phyloP scores from a whole-genome alignment of 2,888 invertebrate genomes.

The Morpho achilles region DNA sequence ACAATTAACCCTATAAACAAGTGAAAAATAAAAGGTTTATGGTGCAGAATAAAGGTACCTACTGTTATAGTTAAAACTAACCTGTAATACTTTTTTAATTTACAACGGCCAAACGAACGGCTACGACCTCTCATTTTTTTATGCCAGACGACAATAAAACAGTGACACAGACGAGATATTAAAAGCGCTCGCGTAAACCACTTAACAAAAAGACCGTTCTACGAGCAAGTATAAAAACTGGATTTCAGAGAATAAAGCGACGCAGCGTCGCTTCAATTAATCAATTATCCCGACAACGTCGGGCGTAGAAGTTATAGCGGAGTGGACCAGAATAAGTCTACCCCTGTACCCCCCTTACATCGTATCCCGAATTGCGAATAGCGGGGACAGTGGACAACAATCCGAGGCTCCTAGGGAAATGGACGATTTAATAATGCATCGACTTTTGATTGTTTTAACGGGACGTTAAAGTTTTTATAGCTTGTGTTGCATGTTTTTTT shows the following conservation, averaged over 20 bases:
- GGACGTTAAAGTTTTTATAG: slow-evolving; percentile 26
- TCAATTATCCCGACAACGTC: slow-evolving; percentile 50
- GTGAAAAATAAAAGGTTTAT: no score
- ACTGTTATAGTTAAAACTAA: neutral
- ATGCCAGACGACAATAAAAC: slow-evolving; percentile 19
- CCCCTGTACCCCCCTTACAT: slow-evolving; percentile 14
- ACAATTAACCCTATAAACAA: no score
- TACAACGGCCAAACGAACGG: slow-evolving; percentile 5
- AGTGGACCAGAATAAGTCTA: slow-evolving; percentile 26
- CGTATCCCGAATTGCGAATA: slow-evolving; percentile 15
- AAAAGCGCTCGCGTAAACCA: slow-evolving; percentile 27
- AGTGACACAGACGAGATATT: slow-evolving; percentile 19
- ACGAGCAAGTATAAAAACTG: slow-evolving; percentile 29
- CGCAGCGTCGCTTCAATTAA: slow-evolving; percentile 51
- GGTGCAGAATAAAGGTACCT: no score
- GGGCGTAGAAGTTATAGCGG: slow-evolving; percentile 41
- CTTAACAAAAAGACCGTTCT: slow-evolving; percentile 17
- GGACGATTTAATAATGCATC: slow-evolving; percentile 38
- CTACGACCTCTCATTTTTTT: slow-evolving; percentile 10
- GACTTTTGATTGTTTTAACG: slow-evolving; percentile 47
- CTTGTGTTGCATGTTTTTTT: slow-evolving; percentile 8
- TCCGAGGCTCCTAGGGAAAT: slow-evolving; percentile 30
- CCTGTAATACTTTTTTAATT: neutral
- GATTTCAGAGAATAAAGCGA: slow-evolving; percentile 28
- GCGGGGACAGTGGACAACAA: slow-evolving; percentile 24